Conservation (phyloP, 2,797 vertebrate species). For the Diplodus puntazzo region DNA sequence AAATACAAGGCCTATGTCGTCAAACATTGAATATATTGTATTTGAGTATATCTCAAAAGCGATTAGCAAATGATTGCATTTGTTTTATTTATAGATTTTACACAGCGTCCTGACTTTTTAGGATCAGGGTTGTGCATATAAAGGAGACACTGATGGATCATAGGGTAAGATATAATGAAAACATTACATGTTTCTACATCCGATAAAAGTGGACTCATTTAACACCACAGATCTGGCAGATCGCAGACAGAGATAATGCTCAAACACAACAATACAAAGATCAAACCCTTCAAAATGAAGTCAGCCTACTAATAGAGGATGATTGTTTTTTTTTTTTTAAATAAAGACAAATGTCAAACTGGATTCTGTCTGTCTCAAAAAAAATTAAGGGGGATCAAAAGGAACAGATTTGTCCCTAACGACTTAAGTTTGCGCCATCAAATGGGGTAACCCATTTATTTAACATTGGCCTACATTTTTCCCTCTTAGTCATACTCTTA, state of each 20-base stretch:
- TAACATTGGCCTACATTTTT: slow-evolving; percentile 36
- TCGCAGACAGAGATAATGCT: slow-evolving; percentile 69
- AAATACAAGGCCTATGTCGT: no score
- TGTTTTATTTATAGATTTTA: no score
- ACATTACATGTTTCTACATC: background rate
- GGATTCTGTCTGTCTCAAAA: slow-evolving; percentile 8
- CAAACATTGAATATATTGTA: no score
- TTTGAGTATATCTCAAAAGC: no score
- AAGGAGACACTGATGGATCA: background rate
- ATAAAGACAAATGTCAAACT: slow-evolving; percentile 19
- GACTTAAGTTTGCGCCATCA: slow-evolving; percentile 24
- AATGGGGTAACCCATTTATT: slow-evolving; percentile 26
- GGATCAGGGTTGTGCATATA: background rate
- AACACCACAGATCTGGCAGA: slow-evolving; percentile 51
- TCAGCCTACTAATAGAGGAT: slow-evolving; percentile 14
- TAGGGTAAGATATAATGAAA: background rate
- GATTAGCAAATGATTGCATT: no score
- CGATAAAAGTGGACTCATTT: slow-evolving; percentile 20
- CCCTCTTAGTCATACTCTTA: background rate
- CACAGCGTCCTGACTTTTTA: no score
- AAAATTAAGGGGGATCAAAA: slow-evolving; percentile 20
- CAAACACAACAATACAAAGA: slow-evolving; percentile 62
- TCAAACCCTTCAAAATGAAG: slow-evolving; percentile 44
- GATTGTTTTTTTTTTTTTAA: background rate
- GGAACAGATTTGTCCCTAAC: slow-evolving; percentile 37